These are phyloP conservation scores for Sinodicranocentrus sp. DNA, from an alignment of 2,888 invertebrate species.

Conservation along the genomic window DNA sequence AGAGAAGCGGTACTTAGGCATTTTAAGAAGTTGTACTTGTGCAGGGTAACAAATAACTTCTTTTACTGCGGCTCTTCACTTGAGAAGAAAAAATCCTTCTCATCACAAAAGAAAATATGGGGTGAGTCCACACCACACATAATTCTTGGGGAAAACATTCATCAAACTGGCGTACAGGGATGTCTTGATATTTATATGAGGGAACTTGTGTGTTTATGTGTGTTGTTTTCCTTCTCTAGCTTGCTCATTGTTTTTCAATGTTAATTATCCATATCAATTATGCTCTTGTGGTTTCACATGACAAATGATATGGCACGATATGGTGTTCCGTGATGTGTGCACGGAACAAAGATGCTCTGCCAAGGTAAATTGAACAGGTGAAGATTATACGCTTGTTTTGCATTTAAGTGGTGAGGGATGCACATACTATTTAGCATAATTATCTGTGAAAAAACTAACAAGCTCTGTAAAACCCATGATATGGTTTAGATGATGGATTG, in stretches of 20 bases:
- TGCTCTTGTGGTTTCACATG: slow-evolving; percentile 40
- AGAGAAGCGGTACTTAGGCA: slow-evolving; percentile 52
- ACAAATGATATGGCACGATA: slow-evolving; percentile 41
- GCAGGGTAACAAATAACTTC: slow-evolving; percentile 61
- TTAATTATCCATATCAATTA: slow-evolving; percentile 60
- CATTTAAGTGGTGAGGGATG: neutral
- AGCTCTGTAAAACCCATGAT: neutral
- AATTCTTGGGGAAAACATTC: slow-evolving; percentile 41
- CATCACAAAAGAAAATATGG: slow-evolving; percentile 34
- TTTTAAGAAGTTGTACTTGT: slow-evolving; percentile 39
- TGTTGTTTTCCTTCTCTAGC: slow-evolving; percentile 11
- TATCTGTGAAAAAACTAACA: neutral
- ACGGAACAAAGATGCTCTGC: too few relatives aligned
- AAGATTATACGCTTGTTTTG: neutral
- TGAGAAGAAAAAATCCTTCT: neutral
- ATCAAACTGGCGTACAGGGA: slow-evolving; percentile 42
- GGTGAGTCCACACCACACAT: slow-evolving; percentile 38
- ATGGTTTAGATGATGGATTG: too few relatives aligned
- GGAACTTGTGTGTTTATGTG: too few relatives aligned
- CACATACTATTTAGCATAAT: neutral
- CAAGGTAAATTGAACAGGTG: too few relatives aligned
- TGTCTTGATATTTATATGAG: slow-evolving; percentile 50
- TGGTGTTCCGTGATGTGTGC: neutral
- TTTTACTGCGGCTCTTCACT: slow-evolving; percentile 45
- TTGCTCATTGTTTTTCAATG: slow-evolving; percentile 47